Percentiles rank a stretch among this genome's conserved stretches.
phyloP scores from a whole-genome alignment of 2,888 invertebrate genomes.

The Dyspetes luteomarginatus region DNA sequence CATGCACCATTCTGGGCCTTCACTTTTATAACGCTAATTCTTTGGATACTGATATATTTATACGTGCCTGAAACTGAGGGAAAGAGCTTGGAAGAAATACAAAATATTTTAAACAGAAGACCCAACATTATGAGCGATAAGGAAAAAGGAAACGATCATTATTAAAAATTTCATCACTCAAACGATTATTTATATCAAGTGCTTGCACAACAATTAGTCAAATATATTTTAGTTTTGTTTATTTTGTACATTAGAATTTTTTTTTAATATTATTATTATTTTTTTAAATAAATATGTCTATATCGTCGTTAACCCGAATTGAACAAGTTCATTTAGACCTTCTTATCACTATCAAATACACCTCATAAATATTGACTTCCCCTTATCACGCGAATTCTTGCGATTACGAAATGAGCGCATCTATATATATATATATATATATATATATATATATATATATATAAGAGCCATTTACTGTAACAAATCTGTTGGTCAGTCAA shows the following conservation, averaged over 20 bases:
- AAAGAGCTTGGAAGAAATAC: conserved; percentile 81
- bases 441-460: neutral
- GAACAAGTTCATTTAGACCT: neutral
- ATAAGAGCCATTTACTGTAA: too few species aligned
- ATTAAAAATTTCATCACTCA: conserved; percentile 1
- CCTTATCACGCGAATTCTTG: neutral
- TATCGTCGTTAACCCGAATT: neutral
- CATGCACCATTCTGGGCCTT: conserved; percentile 78
- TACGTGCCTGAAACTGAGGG: conserved; percentile 82
- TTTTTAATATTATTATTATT: conserved; percentile 11
- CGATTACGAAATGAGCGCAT: neutral
- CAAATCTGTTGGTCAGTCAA: too few species aligned
- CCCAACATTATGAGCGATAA: neutral
- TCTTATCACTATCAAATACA: too few species aligned
- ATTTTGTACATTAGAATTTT: neutral
- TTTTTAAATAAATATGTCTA: conserved; percentile 6
- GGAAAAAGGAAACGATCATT: conserved; percentile 25
- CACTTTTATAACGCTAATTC: conserved; percentile 74
- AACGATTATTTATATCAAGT: neutral
- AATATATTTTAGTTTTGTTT: neutral
- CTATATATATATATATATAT: neutral
- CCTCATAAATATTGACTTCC: too few species aligned
- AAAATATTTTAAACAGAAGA: conserved; percentile 74
- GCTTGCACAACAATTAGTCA: neutral
- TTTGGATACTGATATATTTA: conserved; percentile 79